A percentile compares a stretch with the other conserved stretches of the same genome.
Evolutionary conservation across 2,797 vertebrate genomes (phyloP).

Genomic region (Acanthurus lineatus): DNA sequence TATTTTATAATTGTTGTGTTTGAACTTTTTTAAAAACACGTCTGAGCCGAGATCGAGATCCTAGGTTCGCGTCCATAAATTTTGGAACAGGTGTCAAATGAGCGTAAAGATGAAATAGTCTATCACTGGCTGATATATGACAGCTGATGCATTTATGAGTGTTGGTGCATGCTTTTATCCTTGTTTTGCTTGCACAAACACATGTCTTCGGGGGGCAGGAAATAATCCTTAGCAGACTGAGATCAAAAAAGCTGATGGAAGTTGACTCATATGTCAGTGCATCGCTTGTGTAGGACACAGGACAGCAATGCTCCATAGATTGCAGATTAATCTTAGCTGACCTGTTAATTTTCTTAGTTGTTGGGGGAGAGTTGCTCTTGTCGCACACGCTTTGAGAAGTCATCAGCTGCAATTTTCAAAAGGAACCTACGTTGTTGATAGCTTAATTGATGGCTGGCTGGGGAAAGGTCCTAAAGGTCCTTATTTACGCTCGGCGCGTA

Average conservation of each 20-base stretch:
- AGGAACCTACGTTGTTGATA: conserved; percentile 63
- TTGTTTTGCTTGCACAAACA: conserved; percentile 80
- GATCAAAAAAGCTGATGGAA: conserved; percentile 77
- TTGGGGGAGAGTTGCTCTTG: conserved; percentile 49
- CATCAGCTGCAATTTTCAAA: conserved; percentile 62
- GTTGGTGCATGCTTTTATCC: conserved; percentile 76
- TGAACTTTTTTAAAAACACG: conserved; percentile 35
- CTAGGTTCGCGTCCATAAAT: conserved; percentile 54
- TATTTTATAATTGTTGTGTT: conserved; percentile 49
- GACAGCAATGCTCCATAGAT: conserved; percentile 45
- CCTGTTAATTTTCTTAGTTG: conserved; percentile 69
- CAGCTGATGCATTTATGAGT: conserved; percentile 78
- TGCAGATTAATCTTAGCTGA: conserved; percentile 60
- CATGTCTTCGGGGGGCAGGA: conserved; percentile 78
- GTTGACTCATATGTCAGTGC: conserved; percentile 75
- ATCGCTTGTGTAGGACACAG: conserved; percentile 65
- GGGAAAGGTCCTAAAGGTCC: conserved; percentile 65
- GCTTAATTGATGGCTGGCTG: conserved; percentile 70
- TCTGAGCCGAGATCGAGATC: conserved; percentile 20
- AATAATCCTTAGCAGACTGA: conserved; percentile 81
- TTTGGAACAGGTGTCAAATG: conserved; percentile 80
- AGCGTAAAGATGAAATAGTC: conserved; percentile 77
- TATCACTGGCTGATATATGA: conserved; percentile 73
- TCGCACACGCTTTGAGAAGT: conserved; percentile 56
- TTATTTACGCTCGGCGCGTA: conserved; percentile 67